A percentile compares a stretch with the other conserved stretches of the same genome.
Evolutionary conservation across 1,140 invertebrate genomes (phyloP).

Genomic region (Drosophila trapezifrons): DNA sequence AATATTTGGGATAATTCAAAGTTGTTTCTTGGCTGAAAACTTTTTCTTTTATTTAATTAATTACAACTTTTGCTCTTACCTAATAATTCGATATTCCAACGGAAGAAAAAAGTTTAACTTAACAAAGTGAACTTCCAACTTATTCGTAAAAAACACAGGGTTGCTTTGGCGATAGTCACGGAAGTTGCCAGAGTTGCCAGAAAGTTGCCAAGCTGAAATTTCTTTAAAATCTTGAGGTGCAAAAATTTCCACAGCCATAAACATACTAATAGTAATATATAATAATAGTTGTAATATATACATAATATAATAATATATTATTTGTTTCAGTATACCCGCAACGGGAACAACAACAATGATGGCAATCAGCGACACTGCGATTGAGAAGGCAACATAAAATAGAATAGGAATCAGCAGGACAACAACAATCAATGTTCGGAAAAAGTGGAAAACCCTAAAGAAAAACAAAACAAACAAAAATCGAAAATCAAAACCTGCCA

Average conservation of each 20-base stretch:
- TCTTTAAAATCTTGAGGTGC: too few species aligned
- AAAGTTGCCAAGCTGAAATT: too few species aligned
- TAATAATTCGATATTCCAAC: background rate
- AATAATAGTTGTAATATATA: too few species aligned
- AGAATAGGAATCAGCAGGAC: constrained; percentile 44
- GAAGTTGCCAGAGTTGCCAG: too few species aligned
- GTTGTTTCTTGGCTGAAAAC: too few species aligned
- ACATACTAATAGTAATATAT: too few species aligned
- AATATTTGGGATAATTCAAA: too few species aligned
- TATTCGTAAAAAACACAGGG: background rate
- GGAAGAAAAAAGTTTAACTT: too few species aligned
- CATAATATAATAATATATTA: too few species aligned
- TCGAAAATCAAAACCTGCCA: constrained; percentile 9
- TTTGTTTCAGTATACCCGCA: constrained; percentile 5
- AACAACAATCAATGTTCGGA: constrained; percentile 27
- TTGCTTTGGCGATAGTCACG: background rate
- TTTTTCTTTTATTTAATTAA: constrained; percentile 24
- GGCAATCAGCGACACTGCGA: constrained; percentile 69
- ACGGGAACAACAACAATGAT: constrained; percentile 52
- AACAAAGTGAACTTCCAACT: background rate
- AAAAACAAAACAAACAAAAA: constrained; percentile 21
- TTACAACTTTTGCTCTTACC: background rate
- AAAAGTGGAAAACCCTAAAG: constrained; percentile 26
- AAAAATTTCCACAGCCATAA: too few species aligned
- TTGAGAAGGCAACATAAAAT: constrained; percentile 68